Percentiles rank a stretch among this genome's conserved stretches.
Evolutionary conservation across 2,888 invertebrate genomes (phyloP).

Genomic region (Drosophila neoperkinsi): DNA sequence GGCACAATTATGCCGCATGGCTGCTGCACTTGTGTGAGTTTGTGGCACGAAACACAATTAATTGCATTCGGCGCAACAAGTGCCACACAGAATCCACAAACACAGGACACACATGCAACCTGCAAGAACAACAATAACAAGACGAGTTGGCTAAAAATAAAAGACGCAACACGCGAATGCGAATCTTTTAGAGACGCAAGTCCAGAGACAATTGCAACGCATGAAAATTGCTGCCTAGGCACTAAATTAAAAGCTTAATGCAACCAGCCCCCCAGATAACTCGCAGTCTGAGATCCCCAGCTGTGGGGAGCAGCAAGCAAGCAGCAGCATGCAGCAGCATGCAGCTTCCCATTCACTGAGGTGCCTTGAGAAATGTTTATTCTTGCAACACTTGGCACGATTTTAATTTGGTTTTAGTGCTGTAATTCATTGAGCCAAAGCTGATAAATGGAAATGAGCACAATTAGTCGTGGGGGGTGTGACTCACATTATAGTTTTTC

Average conservation of each 20-base stretch:
- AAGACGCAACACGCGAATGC: slow-evolving; percentile 55
- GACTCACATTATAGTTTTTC: slow-evolving; percentile 9
- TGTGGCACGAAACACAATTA: slow-evolving; percentile 69
- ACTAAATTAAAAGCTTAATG: slow-evolving; percentile 75
- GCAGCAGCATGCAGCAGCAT: neutral
- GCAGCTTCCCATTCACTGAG: slow-evolving; percentile 36
- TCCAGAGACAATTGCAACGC: slow-evolving; percentile 53
- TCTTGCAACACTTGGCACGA: slow-evolving; percentile 67
- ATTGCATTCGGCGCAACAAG: slow-evolving; percentile 78
- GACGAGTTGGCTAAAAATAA: slow-evolving; percentile 14
- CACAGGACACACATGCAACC: slow-evolving; percentile 11
- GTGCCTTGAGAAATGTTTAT: slow-evolving; percentile 55
- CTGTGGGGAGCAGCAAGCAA: slow-evolving; percentile 1
- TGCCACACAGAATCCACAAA: slow-evolving; percentile 40
- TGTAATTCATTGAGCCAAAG: slow-evolving; percentile 64
- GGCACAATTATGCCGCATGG: slow-evolving; percentile 79
- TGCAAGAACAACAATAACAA: slow-evolving; percentile 11
- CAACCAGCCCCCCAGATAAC: slow-evolving; percentile 40
- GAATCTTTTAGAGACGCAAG: slow-evolving; percentile 4
- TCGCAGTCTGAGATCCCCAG: neutral
- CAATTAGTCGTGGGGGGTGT: slow-evolving; percentile 80
- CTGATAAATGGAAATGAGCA: slow-evolving; percentile 76
- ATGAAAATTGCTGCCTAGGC: slow-evolving; percentile 64
- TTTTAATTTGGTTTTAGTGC: slow-evolving; percentile 70
- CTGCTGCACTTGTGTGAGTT: slow-evolving; percentile 34